Evolutionary conservation across 1,140 invertebrate genomes (phyloP), one percentile per base, ranked within the genome.

Genomic region (Neodiprion virginianus): DNA sequence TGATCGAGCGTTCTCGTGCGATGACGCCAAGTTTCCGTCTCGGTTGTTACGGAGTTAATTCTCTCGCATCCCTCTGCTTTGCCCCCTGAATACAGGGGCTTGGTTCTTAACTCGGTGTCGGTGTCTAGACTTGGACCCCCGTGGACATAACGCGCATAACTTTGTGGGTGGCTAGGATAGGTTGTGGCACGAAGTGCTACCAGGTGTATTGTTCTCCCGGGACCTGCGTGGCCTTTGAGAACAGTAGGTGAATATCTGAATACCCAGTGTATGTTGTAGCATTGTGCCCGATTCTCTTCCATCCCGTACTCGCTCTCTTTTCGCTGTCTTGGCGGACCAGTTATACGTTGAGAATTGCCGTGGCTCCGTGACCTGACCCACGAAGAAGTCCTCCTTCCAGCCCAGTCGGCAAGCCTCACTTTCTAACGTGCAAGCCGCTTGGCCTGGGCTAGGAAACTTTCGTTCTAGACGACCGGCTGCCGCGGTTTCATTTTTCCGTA

Each of bases 231-330:
- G 28, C 28, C 53, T 61, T 12, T 12, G 53, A 61, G 53, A 7
- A 61, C 3, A 61, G 53, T 61, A 61, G 53, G 53, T 61, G n/a
- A 61, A 61, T 61, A 61, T 17, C 53, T 12, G n/a, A 61, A 40
- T 40, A 40, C 28, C 28, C 28, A 40, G 28, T 40, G 28, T 40
- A 40, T 40, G 50, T 53, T 53, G 11, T 12, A 61, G 11, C 11
- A 61, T 5, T 61, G 53, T 61, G n/a, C n/a, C n/a, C 53, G 11
- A 5, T 61, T 5, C 53, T 14, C 53, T 17, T 61, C 53, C 11
- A 61, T 61, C 8, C 53, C 53, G 53, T 61, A 14, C 53, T 61
- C 53, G 53, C 53, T 61, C 53, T 61, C 53, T 61, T 61, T 61
- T 61, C 11, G 53, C n/a, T n/a, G 2, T 40, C 28, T 40, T 40